A percentile compares a stretch with the other conserved stretches of the same genome.
These are phyloP conservation scores for Macaca fascicularis DNA, from an alignment of 2,113 vertebrate genomes.

Conservation along the genomic window DNA sequence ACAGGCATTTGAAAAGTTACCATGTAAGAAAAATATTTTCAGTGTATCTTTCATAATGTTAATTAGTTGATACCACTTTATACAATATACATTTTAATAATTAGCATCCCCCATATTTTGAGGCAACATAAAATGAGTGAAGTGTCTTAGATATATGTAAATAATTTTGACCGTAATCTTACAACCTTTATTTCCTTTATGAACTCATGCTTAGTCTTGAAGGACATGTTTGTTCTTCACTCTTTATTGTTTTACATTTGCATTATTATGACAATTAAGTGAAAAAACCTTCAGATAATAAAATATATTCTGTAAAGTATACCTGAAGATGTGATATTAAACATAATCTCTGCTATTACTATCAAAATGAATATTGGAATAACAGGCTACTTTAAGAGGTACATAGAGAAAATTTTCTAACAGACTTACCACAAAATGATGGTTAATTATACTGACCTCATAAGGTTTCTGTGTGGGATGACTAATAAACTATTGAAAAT, in stretches of 20 bases:
- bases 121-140: not conserved
- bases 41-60: not conserved
- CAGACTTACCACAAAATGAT: conserved; percentile 14
- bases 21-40: not conserved
- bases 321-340: conserved; percentile 9
- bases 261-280: conserved; percentile 25
- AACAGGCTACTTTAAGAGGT: not conserved
- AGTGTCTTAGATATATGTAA: not conserved
- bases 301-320: not conserved
- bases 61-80: not conserved
- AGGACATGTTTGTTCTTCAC: not conserved
- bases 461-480: not conserved
- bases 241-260: conserved; percentile 13
- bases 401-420: conserved; percentile 26
- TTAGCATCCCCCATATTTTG: not conserved
- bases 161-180: conserved; percentile 29
- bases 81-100: not conserved
- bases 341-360: not conserved
- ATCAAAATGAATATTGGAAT: conserved; percentile 35
- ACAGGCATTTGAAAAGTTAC: not conserved
- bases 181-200: not conserved
- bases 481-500: conserved; percentile 16
- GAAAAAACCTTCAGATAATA: not conserved
- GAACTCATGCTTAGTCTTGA: not conserved
- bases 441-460: conserved; percentile 34